These are phyloP conservation scores for Lutjanus erythropterus DNA, from an alignment of 2,113 vertebrate genomes.

Conservation along the genomic window DNA sequence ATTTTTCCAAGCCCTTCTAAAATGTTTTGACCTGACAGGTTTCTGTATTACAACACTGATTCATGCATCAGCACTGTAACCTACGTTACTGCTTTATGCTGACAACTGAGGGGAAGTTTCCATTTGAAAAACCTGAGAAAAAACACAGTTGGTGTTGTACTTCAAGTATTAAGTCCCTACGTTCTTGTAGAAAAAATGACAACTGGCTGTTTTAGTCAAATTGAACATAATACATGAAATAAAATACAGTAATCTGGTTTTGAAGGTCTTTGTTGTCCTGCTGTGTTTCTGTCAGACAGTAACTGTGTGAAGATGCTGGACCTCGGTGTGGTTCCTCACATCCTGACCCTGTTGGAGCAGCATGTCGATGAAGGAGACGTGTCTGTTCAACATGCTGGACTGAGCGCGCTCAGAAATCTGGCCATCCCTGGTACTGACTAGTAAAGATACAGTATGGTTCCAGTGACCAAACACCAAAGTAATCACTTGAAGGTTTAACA, in stretches of 20 bases:
- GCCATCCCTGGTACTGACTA: slow-evolving; percentile 86
- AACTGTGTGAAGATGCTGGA: slow-evolving; percentile 91
- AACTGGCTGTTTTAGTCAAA: background rate
- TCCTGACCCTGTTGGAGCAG: slow-evolving; percentile 89
- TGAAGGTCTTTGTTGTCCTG: slow-evolving; percentile 5
- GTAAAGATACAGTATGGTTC: background rate
- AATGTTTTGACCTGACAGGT: no score
- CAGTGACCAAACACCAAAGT: background rate
- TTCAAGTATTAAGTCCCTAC: background rate
- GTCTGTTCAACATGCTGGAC: slow-evolving; percentile 90
- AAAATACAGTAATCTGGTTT: background rate
- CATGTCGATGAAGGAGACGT: slow-evolving; percentile 86
- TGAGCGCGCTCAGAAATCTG: slow-evolving; percentile 90
- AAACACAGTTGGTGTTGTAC: no score
- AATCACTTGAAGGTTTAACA: background rate
- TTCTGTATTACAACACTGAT: no score
- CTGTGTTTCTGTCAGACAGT: slow-evolving; percentile 81
- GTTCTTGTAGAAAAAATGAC: background rate
- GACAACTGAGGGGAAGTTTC: no score
- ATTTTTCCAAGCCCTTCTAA: no score
- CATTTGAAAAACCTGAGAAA: no score
- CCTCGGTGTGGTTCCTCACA: slow-evolving; percentile 88
- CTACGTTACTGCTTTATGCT: no score
- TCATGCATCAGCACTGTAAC: no score
- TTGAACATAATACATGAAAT: background rate